Percentiles rank a stretch among this genome's conserved stretches.
These are phyloP conservation scores for Heliconius congener DNA, from an alignment of 1,140 invertebrate genomes.

Conservation along the genomic window DNA sequence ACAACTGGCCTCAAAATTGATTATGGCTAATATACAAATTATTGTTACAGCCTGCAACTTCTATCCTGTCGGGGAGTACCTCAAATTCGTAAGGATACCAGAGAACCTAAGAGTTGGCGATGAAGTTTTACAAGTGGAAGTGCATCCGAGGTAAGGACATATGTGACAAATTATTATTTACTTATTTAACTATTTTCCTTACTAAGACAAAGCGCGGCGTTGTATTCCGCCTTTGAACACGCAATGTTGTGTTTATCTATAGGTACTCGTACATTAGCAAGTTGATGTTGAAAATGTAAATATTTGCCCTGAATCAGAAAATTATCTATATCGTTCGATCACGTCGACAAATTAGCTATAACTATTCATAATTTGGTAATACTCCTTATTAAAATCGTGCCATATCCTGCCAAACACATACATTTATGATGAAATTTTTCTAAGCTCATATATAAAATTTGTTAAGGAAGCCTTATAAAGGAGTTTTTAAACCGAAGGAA, in stretches of 20 bases:
- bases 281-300: neutral
- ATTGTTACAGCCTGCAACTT: constrained; percentile 89
- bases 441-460: neutral
- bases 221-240: too few species aligned
- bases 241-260: too few species aligned
- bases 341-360: too few species aligned
- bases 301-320: neutral
- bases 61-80: constrained; percentile 88
- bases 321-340: neutral
- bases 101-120: constrained; percentile 86
- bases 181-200: too few species aligned
- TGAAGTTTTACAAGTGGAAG: constrained; percentile 87
- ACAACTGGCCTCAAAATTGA: too few species aligned
- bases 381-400: neutral
- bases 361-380: neutral
- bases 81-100: constrained; percentile 88
- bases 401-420: neutral
- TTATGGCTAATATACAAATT: neutral
- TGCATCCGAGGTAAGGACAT: constrained; percentile 83
- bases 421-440: neutral
- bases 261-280: too few species aligned
- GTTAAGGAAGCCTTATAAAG: neutral
- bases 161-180: too few species aligned
- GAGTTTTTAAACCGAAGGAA: neutral
- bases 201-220: too few species aligned